Evolutionary conservation across 2,888 invertebrate species (phyloP).

Genomic region (Blomia tropicalis): DNA sequence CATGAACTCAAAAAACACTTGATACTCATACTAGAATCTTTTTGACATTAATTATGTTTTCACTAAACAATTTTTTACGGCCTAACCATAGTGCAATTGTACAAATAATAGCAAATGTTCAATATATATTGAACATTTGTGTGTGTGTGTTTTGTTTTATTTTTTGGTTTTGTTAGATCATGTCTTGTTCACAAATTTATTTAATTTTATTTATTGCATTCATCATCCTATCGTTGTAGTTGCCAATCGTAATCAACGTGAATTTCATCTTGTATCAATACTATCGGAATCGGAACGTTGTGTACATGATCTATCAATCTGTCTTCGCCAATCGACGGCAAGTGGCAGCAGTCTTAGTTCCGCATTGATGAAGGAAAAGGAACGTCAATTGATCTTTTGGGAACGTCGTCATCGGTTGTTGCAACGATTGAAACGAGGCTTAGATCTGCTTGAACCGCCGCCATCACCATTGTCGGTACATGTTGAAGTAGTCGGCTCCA

Average conservation of each 20-base stretch:
- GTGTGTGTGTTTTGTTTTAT: no score
- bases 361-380: conserved; percentile 35
- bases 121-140: no score
- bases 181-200: no score
- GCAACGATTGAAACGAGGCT: conserved; percentile 64
- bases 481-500: conserved; percentile 50
- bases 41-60: no score
- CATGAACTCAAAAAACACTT: no score
- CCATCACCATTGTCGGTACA: conserved; percentile 62
- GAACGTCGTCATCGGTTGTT: conserved; percentile 62
- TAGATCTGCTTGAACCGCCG: conserved; percentile 69
- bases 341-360: background rate
- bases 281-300: conserved; percentile 31
- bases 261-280: conserved; percentile 33
- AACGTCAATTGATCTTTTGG: conserved; percentile 52
- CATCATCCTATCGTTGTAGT: no score
- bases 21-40: no score
- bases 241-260: conserved; percentile 28
- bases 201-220: no score
- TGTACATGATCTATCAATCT: conserved; percentile 25
- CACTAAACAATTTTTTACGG: no score
- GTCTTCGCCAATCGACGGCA: background rate
- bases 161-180: no score
- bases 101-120: no score
- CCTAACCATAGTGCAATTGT: no score